These are phyloP conservation scores for Tenebrosternarchus preto DNA, from an alignment of 2,113 vertebrate genomes.

Conservation along the genomic window DNA sequence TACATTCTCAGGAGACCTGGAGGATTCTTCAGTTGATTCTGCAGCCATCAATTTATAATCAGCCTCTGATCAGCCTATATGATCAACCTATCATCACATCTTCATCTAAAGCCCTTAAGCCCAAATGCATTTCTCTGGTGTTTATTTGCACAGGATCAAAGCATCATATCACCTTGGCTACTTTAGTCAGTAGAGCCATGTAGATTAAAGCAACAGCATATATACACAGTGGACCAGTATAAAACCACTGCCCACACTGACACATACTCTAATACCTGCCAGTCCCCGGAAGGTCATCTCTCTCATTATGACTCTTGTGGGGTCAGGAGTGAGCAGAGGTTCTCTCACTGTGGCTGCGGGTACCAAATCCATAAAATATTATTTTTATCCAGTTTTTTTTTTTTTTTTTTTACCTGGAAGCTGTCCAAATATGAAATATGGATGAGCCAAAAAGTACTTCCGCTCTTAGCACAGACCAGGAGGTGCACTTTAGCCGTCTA, in stretches of 20 bases:
- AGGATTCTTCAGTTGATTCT: constrained; percentile 33
- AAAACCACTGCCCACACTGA: constrained; percentile 1
- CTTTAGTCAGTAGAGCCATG: constrained; percentile 7
- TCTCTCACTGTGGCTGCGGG: constrained; percentile 19
- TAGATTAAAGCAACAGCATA: neutral
- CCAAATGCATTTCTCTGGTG: neutral
- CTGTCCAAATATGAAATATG: constrained; percentile 36
- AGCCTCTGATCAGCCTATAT: neutral
- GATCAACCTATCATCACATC: too few relatives aligned
- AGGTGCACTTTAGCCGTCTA: neutral
- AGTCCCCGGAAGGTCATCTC: constrained; percentile 16
- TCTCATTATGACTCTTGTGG: neutral
- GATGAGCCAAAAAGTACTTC: constrained; percentile 35
- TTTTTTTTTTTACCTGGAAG: constrained; percentile 35
- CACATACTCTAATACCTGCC: constrained; percentile 16
- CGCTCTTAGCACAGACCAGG: neutral
- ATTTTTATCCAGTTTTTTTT: constrained; percentile 12
- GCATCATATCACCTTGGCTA: neutral
- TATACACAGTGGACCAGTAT: neutral
- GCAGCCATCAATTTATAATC: constrained; percentile 5
- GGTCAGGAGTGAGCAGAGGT: constrained; percentile 4
- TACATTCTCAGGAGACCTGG: constrained; percentile 62
- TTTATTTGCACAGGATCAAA: neutral
- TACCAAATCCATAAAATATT: constrained; percentile 43
- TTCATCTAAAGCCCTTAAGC: too few relatives aligned